Evolutionary conservation across 1,140 invertebrate genomes (phyloP).

Genomic region (Ceratina japonica): DNA sequence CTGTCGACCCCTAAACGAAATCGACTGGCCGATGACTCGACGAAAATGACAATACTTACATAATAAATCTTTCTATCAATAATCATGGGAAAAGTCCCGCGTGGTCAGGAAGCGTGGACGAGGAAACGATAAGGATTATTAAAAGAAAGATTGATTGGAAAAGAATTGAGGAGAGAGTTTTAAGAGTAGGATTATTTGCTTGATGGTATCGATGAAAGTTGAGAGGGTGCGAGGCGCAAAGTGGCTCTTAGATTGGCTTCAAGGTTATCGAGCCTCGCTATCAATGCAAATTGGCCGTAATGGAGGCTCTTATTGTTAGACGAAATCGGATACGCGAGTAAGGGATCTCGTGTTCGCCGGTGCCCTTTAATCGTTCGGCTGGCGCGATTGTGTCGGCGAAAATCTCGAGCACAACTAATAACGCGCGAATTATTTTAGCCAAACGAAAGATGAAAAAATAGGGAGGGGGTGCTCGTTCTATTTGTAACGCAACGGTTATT

Average conservation of each 20-base stretch:
- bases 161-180: no score
- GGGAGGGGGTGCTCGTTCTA: not conserved
- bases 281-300: conserved; percentile 79
- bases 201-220: not conserved
- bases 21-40: conserved; percentile 30
- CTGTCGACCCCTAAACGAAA: not conserved
- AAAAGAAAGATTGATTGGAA: not conserved
- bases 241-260: conserved; percentile 74
- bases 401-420: not conserved
- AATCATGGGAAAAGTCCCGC: not conserved
- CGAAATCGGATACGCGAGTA: conserved; percentile 74
- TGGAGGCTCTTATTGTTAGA: conserved; percentile 74
- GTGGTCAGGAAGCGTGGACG: not conserved
- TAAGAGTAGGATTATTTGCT: no score
- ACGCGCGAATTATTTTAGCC: not conserved
- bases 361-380: conserved; percentile 40
- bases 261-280: conserved; percentile 70
- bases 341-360: conserved; percentile 67
- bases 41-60: conserved; percentile 20
- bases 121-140: not conserved
- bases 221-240: conserved; percentile 63
- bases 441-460: not conserved
- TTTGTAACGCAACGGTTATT: not conserved
- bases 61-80: conserved; percentile 27
- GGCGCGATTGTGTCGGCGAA: conserved; percentile 21